phyloP scores from a whole-genome alignment of 2,888 invertebrate genomes.

The Apotomis capreana region DNA sequence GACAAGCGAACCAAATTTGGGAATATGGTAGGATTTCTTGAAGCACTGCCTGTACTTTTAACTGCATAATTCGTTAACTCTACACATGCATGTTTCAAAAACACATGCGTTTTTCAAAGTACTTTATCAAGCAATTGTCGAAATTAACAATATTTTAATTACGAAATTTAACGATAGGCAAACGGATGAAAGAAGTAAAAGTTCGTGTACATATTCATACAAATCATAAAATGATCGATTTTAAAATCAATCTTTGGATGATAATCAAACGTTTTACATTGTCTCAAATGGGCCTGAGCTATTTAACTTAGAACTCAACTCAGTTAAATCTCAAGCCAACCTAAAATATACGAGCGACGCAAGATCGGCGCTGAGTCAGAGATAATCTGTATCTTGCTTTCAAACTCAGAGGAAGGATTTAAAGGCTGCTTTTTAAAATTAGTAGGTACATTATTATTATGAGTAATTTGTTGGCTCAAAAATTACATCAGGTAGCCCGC shows the following conservation, averaged over 20 bases:
- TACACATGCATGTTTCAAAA: neutral
- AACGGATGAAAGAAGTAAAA: too few species aligned
- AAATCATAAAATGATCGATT: too few species aligned
- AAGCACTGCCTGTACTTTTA: neutral
- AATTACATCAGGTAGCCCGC: slow-evolving; percentile 81
- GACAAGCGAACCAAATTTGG: neutral
- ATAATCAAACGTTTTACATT: neutral
- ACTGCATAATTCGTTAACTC: neutral
- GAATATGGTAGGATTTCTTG: too few species aligned
- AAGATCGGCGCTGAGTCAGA: slow-evolving; percentile 59
- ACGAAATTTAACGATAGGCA: too few species aligned
- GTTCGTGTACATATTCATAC: too few species aligned
- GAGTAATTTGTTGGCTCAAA: slow-evolving; percentile 79
- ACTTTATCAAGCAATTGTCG: too few species aligned
- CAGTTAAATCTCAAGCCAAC: slow-evolving; percentile 14
- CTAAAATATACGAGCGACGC: slow-evolving; percentile 10
- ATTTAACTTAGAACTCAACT: slow-evolving; percentile 8
- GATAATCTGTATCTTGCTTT: slow-evolving; percentile 58
- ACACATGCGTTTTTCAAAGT: too few species aligned
- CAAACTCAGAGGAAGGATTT: slow-evolving; percentile 60
- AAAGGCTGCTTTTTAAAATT: slow-evolving; percentile 68
- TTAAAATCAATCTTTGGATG: neutral
- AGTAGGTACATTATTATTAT: slow-evolving; percentile 80
- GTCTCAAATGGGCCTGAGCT: slow-evolving; percentile 3
- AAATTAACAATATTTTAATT: neutral